Percentiles rank a stretch among this genome's conserved stretches.
phyloP scores from a whole-genome alignment of 2,888 invertebrate genomes.

The Sclerodermus sp. region DNA sequence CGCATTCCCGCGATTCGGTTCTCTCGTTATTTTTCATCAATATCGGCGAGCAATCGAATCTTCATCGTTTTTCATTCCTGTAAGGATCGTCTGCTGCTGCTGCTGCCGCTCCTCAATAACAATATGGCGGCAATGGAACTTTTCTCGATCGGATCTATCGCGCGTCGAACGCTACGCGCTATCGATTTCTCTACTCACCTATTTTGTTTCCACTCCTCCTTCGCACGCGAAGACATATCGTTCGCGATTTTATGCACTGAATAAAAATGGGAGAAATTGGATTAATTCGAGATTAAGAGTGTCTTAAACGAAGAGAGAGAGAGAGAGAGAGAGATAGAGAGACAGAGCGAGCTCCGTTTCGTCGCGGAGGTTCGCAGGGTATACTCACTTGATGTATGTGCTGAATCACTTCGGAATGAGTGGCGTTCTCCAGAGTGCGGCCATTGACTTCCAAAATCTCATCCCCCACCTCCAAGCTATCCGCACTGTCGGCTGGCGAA shows the following conservation, averaged over 20 bases:
- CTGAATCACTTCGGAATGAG: conserved; percentile 88
- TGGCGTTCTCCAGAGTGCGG: conserved; percentile 85
- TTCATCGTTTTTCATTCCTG: no score
- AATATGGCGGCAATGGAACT: no score
- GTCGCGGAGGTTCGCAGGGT: no score
- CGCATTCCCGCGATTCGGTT: no score
- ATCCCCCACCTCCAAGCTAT: conserved; percentile 92
- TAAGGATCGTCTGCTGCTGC: no score
- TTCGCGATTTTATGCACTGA: conserved; percentile 94
- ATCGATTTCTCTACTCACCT: conserved; percentile 68
- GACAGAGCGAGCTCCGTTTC: not conserved
- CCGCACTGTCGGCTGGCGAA: conserved; percentile 86
- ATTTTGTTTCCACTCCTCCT: conserved; percentile 83
- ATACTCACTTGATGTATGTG: conserved; percentile 89
- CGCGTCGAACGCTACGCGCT: no score
- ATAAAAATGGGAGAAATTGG: conserved; percentile 39
- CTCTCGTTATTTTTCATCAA: no score
- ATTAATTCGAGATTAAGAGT: not conserved
- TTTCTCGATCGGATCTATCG: no score
- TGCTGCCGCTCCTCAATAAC: no score
- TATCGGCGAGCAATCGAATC: no score
- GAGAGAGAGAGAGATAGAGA: not conserved
- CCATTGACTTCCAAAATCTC: conserved; percentile 98
- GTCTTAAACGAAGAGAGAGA: not conserved
- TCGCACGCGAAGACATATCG: conserved; percentile 91